Base-by-base conservation (phyloP, 2,888 invertebrate species). In the Oxyteleia sp. region DNA sequence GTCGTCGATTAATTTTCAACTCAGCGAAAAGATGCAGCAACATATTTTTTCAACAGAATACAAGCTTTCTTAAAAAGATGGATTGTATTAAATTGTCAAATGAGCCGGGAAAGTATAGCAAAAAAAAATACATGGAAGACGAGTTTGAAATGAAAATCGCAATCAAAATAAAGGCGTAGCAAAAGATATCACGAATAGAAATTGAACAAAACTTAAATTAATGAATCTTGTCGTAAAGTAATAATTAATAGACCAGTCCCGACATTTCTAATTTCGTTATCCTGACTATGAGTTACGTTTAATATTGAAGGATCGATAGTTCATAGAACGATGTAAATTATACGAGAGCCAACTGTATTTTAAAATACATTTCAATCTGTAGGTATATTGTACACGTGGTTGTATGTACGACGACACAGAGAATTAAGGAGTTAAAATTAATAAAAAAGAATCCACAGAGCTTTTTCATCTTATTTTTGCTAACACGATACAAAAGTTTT, bases 401-500 rank as follows among this genome's bases (percentile, higher is more conserved):
- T 53, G 32, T 16, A 45, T 23, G 41, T 43, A 29, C n/a, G 23
- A 63, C n/a, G n/a, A n/a, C n/a, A n/a, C n/a, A n/a, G n/a, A 7
- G 35, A 32, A n/a, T 8, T 32, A 63, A 32, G 18, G 15, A 45
- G 51, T 20, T 20, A 16, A 23, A 68, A 43, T 16, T 23, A 57
- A 11, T 13, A 41, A 38, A 78, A 78, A 53, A 78, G 69, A 78
- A 78, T 78, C 69, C 78, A 78, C 78, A 69, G 78, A 78, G 78
- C 69, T 63, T 78, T 57, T 55, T 69, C 35, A 63, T 69, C 16
- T 78, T 78, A 78, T 78, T 78, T 78, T 78, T 78, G 78, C 78
- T 78, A 78, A 63, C n/a, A n/a, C 8, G 18, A 57, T 15, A 11
- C 23, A 32, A 26, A 38, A 43, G 59, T 61, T 38, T 75, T 78